Base-by-base conservation (phyloP, 2,888 invertebrate genomes). In the Cylloceria caligata region DNA sequence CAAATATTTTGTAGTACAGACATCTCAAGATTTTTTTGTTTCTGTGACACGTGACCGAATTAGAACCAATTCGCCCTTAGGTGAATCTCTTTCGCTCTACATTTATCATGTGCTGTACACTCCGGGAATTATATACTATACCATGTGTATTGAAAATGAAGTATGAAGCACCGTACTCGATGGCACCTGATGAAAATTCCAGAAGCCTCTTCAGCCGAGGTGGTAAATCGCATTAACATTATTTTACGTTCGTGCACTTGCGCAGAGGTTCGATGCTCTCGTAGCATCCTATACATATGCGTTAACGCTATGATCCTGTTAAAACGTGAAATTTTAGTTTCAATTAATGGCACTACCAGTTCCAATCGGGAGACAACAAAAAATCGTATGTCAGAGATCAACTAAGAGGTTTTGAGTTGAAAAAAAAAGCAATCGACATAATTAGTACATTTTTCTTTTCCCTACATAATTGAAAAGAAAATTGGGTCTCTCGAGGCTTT, bases 211-310 rank as follows among this genome's bases (percentile, higher is more conserved):
- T 67, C 84, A 82, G 86, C 83, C 83, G 78, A 79, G 80, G 68
- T 86, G 86, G 87, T 89, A 90, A 90, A 90, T 90, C 88, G 87
- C 83, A 87, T 88, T 88, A 89, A 83, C 88, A 86, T 87, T 86
- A 86, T 87, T 85, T 83, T 73, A 76, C 76, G 60, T 79, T 60
- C 34, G 47, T 19, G 62, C 77, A 62, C 67, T 65, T 45, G 49
- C 64, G 60, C 75, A 52, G 80, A 67, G 74, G 57, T 52, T 55
- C 67, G 72, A 60, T 57, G 69, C 34, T 27, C 74, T 62, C 42
- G 19, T 30, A 3, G 64, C 13, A 21, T 64, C 13, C 60, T 62
- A 47, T 24, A 30, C 34, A 9, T 47, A 16, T 42, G 57, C 39
- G 19, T 42, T 49, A 34, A 34, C 47, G 47, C 36, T 39, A 6